These are phyloP conservation scores for Lepus timidus DNA, from an alignment of 2,113 vertebrate genomes.

Conservation along the genomic window DNA sequence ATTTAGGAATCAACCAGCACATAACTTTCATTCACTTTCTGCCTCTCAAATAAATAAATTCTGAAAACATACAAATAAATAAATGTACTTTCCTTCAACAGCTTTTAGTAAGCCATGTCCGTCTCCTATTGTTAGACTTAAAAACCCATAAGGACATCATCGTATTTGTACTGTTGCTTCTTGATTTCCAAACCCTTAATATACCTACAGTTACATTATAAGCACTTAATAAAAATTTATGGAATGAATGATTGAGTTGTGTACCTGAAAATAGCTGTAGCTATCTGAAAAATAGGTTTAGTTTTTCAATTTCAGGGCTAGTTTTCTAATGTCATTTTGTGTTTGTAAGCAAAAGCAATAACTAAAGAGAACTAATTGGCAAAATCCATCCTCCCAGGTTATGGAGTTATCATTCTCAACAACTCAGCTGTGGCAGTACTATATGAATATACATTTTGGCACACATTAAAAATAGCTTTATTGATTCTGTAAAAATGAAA, in stretches of 20 bases:
- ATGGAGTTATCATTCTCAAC: neutral
- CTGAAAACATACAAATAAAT: too few species aligned
- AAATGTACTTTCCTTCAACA: neutral
- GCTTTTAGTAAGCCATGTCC: neutral
- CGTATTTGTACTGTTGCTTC: neutral
- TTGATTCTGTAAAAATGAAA: neutral
- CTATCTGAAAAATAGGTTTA: neutral
- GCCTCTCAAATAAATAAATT: too few species aligned
- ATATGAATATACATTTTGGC: neutral
- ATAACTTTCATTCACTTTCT: too few species aligned
- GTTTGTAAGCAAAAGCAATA: conserved; percentile 18
- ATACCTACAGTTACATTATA: neutral
- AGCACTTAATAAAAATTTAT: neutral
- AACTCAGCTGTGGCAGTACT: neutral
- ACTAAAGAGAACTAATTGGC: neutral
- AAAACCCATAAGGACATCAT: neutral
- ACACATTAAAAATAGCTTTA: conserved; percentile 8
- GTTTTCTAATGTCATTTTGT: neutral
- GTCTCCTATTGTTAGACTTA: neutral
- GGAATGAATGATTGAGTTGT: neutral
- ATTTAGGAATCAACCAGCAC: too few species aligned
- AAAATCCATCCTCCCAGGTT: neutral
- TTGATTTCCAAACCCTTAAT: neutral
- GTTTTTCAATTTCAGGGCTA: neutral
- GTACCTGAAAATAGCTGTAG: neutral